phyloP scores from a whole-genome alignment of 2,888 invertebrate species.

The Brenthis hecate region DNA sequence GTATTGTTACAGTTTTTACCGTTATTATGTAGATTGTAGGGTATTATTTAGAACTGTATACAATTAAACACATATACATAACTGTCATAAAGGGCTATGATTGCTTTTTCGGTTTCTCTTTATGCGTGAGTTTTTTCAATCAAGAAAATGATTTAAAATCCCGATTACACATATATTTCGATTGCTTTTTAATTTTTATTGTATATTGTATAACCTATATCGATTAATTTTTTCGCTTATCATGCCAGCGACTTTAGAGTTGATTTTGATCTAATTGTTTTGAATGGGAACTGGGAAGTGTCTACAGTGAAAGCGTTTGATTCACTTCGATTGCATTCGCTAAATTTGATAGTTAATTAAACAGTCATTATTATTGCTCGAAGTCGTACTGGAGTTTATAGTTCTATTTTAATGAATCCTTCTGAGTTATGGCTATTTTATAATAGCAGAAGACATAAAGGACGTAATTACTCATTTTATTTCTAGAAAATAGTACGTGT shows the following conservation, averaged over 20 bases:
- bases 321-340: neutral
- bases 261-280: constrained; percentile 10
- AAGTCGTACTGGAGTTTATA: neutral
- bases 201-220: constrained; percentile 6
- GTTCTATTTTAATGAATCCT: no score
- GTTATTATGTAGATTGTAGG: no score
- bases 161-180: neutral
- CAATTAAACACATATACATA: neutral
- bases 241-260: constrained; percentile 2
- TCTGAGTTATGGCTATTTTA: no score
- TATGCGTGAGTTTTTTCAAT: neutral
- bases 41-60: neutral
- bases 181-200: constrained; percentile 16
- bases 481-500: no score
- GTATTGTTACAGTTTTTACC: neutral
- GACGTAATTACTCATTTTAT: no score
- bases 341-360: neutral
- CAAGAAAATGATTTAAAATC: constrained; percentile 5
- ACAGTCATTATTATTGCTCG: constrained; percentile 5
- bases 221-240: neutral
- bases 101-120: constrained; percentile 7
- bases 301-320: constrained; percentile 5
- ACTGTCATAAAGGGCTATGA: constrained; percentile 1
- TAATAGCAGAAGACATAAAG: no score
- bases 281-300: neutral